phyloP scores from a whole-genome alignment of 2,113 vertebrate genomes.

The Lophius piscatorius region DNA sequence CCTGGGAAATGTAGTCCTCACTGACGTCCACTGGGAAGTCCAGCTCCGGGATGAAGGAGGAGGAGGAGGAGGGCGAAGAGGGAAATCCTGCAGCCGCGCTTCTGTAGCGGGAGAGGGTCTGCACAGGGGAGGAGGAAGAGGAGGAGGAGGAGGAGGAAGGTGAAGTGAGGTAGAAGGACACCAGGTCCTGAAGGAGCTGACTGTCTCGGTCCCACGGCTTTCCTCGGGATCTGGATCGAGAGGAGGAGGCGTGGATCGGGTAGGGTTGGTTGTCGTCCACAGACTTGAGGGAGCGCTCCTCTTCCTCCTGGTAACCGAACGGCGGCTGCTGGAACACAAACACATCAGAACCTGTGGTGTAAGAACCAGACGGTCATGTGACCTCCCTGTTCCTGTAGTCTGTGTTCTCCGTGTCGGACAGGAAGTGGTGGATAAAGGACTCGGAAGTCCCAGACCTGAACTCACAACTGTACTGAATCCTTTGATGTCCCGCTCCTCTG shows the following conservation, averaged over 20 bases:
- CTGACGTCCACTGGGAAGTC: conserved; percentile 79
- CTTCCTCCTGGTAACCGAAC: conserved; percentile 85
- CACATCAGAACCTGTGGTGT: background rate
- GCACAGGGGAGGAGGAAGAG: conserved; percentile 39
- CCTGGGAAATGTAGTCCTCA: conserved; percentile 74
- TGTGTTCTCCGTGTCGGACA: too few species aligned
- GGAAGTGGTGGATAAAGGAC: too few species aligned
- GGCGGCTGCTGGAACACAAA: conserved; percentile 59
- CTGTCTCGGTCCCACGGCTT: conserved; percentile 77
- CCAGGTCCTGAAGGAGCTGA: conserved; percentile 87
- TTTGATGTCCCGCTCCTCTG: too few species aligned
- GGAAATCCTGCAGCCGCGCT: conserved; percentile 51
- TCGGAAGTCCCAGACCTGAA: too few species aligned
- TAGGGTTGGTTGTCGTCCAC: conserved; percentile 62
- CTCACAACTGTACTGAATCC: too few species aligned
- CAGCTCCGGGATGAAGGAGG: conserved; percentile 71
- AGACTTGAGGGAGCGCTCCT: conserved; percentile 79
- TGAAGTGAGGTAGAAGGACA: conserved; percentile 83
- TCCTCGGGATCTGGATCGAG: conserved; percentile 70
- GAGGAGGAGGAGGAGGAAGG: conserved; percentile 82
- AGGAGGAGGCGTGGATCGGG: conserved; percentile 60
- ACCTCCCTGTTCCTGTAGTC: too few species aligned
- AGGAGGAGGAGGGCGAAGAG: conserved; percentile 42
- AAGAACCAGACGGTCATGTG: too few species aligned
- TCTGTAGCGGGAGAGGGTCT: conserved; percentile 62